Conservation (phyloP, 2,113 vertebrate species). For the Malurus melanocephalus region DNA sequence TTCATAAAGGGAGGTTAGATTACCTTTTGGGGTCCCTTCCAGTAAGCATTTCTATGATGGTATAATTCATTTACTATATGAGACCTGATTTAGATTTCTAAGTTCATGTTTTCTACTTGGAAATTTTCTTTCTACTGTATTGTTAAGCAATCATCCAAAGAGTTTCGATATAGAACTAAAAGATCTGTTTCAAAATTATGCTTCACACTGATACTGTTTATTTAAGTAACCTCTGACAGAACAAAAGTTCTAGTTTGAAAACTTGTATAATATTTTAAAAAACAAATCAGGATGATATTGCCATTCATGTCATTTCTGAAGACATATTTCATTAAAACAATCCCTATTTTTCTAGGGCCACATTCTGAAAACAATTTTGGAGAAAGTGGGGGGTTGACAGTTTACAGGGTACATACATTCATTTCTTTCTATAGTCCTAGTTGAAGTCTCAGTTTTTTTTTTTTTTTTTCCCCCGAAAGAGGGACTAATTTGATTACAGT, state of each 20-base stretch:
- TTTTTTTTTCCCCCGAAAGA: neutral
- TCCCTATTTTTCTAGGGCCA: neutral
- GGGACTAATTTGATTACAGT: neutral
- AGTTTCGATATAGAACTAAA: neutral
- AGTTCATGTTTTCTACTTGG: neutral
- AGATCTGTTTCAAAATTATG: neutral
- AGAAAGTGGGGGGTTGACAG: fast-evolving
- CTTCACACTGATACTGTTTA: neutral
- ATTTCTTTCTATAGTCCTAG: neutral
- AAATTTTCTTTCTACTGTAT: neutral
- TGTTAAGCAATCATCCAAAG: neutral
- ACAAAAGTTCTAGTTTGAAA: neutral
- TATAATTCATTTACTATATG: neutral
- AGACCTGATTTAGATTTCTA: neutral
- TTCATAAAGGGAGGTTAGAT: neutral
- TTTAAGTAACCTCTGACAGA: neutral
- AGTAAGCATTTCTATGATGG: neutral
- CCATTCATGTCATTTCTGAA: neutral
- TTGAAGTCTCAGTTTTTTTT: neutral
- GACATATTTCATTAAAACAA: neutral
- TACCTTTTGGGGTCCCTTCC: neutral
- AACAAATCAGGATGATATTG: neutral
- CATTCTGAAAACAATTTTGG: neutral
- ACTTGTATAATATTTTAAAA: neutral
- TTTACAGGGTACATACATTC: fast-evolving